A percentile compares a stretch with the other conserved stretches of the same genome.
Conservation (phyloP, 2,888 invertebrate genomes). For the Erebia palarica region DNA sequence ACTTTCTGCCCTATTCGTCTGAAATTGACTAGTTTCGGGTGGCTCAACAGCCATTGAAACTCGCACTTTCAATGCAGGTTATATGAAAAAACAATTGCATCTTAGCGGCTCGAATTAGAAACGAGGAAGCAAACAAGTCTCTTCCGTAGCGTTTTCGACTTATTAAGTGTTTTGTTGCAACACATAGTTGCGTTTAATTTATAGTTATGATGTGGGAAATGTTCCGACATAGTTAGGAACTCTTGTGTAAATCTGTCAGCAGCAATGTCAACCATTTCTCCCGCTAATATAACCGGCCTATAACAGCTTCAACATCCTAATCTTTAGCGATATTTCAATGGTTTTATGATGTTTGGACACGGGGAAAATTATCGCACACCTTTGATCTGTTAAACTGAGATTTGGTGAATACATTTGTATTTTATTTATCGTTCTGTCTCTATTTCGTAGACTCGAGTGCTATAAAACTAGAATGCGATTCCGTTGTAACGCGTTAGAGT, state of each 20-base stretch:
- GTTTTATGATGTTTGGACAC: conserved; percentile 16
- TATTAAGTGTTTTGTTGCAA: not conserved
- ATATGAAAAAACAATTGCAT: too few species aligned
- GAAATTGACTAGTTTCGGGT: too few species aligned
- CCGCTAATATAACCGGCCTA: not conserved
- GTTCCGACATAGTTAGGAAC: not conserved
- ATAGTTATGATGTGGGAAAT: not conserved
- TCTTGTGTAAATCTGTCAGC: conserved; percentile 1
- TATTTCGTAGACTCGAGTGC: not conserved
- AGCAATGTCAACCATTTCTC: not conserved
- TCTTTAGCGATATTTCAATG: conserved; percentile 12
- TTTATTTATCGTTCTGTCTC: not conserved
- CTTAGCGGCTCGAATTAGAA: too few species aligned
- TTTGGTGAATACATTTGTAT: not conserved
- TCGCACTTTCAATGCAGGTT: too few species aligned
- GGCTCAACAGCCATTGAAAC: too few species aligned
- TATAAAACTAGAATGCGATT: not conserved
- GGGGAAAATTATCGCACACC: not conserved
- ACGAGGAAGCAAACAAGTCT: too few species aligned
- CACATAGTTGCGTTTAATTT: not conserved
- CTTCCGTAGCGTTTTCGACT: too few species aligned
- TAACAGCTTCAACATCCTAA: not conserved
- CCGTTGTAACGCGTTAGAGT: not conserved
- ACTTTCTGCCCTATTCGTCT: too few species aligned
- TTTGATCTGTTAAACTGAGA: conserved; percentile 16